These are phyloP conservation scores for Diplogasteroides magnus DNA, from an alignment of 1,140 invertebrate species.

Conservation along the genomic window DNA sequence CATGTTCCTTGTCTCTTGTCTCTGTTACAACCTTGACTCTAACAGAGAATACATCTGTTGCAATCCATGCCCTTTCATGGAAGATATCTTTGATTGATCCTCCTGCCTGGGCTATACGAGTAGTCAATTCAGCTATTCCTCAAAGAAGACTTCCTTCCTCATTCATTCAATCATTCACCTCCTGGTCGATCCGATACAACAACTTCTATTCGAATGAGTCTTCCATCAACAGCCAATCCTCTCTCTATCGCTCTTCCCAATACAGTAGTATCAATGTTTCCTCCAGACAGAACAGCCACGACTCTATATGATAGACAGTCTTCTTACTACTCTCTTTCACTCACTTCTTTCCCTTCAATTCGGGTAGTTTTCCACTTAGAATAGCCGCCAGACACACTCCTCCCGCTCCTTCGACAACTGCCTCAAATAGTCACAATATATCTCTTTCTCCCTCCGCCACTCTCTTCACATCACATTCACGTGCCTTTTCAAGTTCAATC, in stretches of 20 bases:
- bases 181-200: conserved; percentile 73
- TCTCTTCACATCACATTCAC: background rate
- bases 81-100: conserved; percentile 89
- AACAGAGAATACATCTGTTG: conserved; percentile 72
- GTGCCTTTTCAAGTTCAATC: conserved; percentile 72
- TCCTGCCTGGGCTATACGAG: conserved; percentile 69
- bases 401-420: conserved; percentile 85
- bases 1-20: conserved; percentile 73
- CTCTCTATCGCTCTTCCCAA: conserved; percentile 80
- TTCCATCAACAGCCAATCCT: conserved; percentile 78
- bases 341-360: conserved; percentile 78
- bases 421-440: conserved; percentile 58
- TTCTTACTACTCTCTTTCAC: conserved; percentile 1
- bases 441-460: background rate
- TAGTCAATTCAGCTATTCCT: conserved; percentile 77
- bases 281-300: conserved; percentile 76
- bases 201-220: conserved; percentile 77
- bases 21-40: conserved; percentile 72
- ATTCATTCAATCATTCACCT: conserved; percentile 2
- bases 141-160: background rate
- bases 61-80: conserved; percentile 85
- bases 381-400: conserved; percentile 80
- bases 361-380: conserved; percentile 73
- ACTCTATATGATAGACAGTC: conserved; percentile 70
- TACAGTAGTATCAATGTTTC: conserved; percentile 87